phyloP scores from a whole-genome alignment of 2,797 vertebrate genomes.

The Pogonophryne albipinna region DNA sequence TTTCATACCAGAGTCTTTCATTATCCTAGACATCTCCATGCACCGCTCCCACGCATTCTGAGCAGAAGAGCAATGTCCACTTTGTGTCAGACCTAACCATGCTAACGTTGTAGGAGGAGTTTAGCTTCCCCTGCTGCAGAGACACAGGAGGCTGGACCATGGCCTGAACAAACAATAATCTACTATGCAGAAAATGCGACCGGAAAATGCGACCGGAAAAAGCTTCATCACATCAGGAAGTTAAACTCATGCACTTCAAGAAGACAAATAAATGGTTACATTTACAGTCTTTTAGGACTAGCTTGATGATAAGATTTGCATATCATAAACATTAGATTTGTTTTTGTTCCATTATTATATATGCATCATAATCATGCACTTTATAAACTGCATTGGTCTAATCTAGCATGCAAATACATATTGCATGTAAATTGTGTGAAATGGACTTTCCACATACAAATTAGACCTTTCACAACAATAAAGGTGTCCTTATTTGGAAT shows the following conservation, averaged over 20 bases:
- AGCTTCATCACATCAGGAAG: neutral
- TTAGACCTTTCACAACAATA: slow-evolving; percentile 3
- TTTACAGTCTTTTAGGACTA: neutral
- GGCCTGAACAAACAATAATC: neutral
- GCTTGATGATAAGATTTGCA: neutral
- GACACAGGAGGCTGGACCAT: slow-evolving; percentile 6
- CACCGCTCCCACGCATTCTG: slow-evolving; percentile 65
- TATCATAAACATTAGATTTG: neutral
- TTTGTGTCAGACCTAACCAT: slow-evolving; percentile 62
- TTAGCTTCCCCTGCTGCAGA: neutral
- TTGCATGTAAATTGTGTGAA: slow-evolving; percentile 21
- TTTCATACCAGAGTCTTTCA: slow-evolving; percentile 76
- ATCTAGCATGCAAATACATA: slow-evolving; percentile 12
- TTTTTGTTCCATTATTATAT: neutral
- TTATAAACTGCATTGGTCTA: neutral
- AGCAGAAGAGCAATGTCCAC: slow-evolving; percentile 58
- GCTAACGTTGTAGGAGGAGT: slow-evolving; percentile 60
- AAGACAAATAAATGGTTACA: neutral
- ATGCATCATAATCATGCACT: slow-evolving; percentile 11
- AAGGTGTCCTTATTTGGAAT: neutral
- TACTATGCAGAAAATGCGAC: neutral
- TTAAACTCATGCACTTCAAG: neutral
- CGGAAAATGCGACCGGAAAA: slow-evolving; percentile 19
- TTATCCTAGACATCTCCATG: slow-evolving; percentile 75
- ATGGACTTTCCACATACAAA: neutral